These are phyloP conservation scores for Pseudeuparius sepicola DNA, from an alignment of 2,888 invertebrate species.

Conservation along the genomic window DNA sequence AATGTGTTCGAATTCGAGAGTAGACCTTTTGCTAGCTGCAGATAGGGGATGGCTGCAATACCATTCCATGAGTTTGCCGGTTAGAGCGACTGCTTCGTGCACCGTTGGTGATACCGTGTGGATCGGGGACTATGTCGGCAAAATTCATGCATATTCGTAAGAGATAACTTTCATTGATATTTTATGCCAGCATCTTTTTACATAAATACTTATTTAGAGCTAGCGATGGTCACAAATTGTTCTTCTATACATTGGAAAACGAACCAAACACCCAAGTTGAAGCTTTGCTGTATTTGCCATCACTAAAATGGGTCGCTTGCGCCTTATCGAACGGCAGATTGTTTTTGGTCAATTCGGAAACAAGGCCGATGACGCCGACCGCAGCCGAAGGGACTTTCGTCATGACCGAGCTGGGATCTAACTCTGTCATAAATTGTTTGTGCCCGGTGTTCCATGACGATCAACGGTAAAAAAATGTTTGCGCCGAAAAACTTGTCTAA, in stretches of 20 bases:
- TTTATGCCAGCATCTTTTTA: constrained; percentile 10
- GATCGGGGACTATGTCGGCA: constrained; percentile 84
- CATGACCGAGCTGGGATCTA: constrained; percentile 64
- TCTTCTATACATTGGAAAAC: constrained; percentile 58
- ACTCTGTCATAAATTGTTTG: constrained; percentile 57
- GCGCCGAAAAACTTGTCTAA: no score
- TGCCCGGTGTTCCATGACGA: constrained; percentile 46
- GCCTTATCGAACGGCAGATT: constrained; percentile 70
- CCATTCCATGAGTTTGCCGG: constrained; percentile 45
- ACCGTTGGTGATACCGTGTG: constrained; percentile 70
- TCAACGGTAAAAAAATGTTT: constrained; percentile 30
- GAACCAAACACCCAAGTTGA: constrained; percentile 57
- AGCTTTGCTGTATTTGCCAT: constrained; percentile 55
- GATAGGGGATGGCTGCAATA: constrained; percentile 53
- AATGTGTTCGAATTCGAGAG: constrained; percentile 54
- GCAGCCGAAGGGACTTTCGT: constrained; percentile 68
- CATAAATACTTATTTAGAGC: constrained; percentile 42
- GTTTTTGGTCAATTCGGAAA: constrained; percentile 58
- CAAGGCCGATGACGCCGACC: constrained; percentile 48
- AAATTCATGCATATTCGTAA: constrained; percentile 71
- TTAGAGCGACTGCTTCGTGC: constrained; percentile 60
- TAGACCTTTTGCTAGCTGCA: constrained; percentile 48
- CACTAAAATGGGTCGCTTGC: constrained; percentile 66
- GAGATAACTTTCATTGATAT: no score
- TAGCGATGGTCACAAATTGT: constrained; percentile 47